A percentile compares a stretch with the other conserved stretches of the same genome.
These are phyloP conservation scores for Gisinianus flammeolus DNA, from an alignment of 2,888 invertebrate genomes.

Conservation along the genomic window DNA sequence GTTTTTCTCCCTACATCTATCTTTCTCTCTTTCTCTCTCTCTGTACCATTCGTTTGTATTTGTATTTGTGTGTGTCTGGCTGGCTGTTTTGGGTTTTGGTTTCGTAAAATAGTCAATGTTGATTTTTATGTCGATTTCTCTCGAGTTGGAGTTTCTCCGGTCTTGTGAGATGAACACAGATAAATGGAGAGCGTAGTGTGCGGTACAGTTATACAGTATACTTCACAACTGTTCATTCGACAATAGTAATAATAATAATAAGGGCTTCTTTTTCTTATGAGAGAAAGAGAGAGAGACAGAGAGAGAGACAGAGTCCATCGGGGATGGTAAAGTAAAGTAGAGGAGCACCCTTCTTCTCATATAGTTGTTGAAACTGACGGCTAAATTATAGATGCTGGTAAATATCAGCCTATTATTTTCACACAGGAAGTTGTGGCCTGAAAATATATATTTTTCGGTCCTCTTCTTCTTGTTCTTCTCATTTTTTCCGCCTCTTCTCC, in stretches of 20 bases:
- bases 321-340: background rate
- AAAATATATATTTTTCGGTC: slow-evolving; percentile 32
- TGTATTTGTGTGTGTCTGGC: background rate
- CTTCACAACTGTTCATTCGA: slow-evolving; percentile 16
- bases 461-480: slow-evolving; percentile 7
- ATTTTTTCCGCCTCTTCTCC: slow-evolving; percentile 18
- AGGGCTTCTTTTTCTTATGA: slow-evolving; percentile 16
- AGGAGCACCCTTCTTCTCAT: slow-evolving; percentile 43
- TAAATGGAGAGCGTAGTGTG: slow-evolving; percentile 21
- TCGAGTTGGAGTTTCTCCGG: background rate
- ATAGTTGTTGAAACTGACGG: slow-evolving; percentile 45
- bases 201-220: background rate
- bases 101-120: background rate
- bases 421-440: slow-evolving; percentile 59
- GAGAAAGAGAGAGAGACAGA: background rate
- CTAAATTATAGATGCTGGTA: slow-evolving; percentile 58
- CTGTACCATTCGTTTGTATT: background rate
- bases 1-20: background rate
- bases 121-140: background rate
- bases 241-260: slow-evolving; percentile 8
- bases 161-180: background rate
- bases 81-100: background rate
- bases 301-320: background rate
- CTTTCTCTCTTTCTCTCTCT: too few relatives aligned
- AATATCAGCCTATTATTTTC: slow-evolving; percentile 58